Evolutionary conservation across 1,140 invertebrate genomes (phyloP), one percentile per base, ranked within the genome.

Genomic region (Megathymus violae): DNA sequence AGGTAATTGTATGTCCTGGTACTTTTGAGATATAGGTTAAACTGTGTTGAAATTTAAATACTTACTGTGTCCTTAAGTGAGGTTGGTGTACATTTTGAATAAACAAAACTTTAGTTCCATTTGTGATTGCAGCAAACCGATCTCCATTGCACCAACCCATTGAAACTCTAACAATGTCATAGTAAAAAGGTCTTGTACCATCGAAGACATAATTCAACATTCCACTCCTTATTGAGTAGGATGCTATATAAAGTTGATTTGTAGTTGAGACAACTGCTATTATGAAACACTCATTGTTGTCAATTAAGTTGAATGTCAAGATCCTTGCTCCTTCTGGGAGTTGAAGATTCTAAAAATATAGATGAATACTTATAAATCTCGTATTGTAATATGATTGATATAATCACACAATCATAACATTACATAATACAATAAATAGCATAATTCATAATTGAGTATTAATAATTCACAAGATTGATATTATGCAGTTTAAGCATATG

Each of bases 211-310:
- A 66, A 7, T 81, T 16, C 7, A 85, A 11, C n/a, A 71, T 56
- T 10, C 85, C 85, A 52, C 70, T 82, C 69, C 83, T 87, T 7
- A 82, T 25, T n/a, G 78, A 82, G 17, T 74, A 82, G 27, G 73
- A 76, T 7, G 46, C 72, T 16, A 78, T 44, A 13, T 64, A 44
- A 27, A 80, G 38, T 34, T 64, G 31, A 34, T 68, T 64, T 4
- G 13, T 54, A 17, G 19, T 54, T 4, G 66, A 43, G 15, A 64
- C 34, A 36, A 36, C 36, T 31, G 67, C 60, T 31, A 72, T 81
- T 11, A 92, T 66, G 34, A 89, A 86, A 61, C 88, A 91, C 68
- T 87, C 81, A 69, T 80, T 82, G 13, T 68, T 76, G 22, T 89
- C 78, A 16, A 91, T 36, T 44, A 92, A 69, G 46, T 92, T 73